Base-by-base conservation (phyloP, 1,140 invertebrate genomes). In the Brachionus sp. region DNA sequence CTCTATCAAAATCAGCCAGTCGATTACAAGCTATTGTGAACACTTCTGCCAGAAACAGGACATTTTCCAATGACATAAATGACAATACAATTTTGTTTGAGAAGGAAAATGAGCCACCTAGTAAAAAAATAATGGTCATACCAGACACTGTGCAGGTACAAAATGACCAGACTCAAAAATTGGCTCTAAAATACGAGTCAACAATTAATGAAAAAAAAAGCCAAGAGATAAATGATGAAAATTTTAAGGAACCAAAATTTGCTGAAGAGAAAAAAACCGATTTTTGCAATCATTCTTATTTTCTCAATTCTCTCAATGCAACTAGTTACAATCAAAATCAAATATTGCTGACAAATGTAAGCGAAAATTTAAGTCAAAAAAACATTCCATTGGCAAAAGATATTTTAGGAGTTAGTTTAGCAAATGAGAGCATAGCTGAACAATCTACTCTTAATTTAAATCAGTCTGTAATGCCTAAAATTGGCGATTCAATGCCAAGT, bases 1-100 rank as follows among this genome's bases (percentile, higher is more conserved):
- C 50, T 37, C 33, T 80, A 25, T 80, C 77, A 5, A 80, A 80
- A 66, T 80, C 77, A 5, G 19, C 77, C 4, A 80, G 33, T 80
- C 10, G 77, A 62, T 7, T 80, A 9, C 35, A 80, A 37, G 66
- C 66, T 12, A 62, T 80, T 19, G 50, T 66, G 1, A 42, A 62
- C 9, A 62, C 10, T 25, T 19, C 19, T 46, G 10, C 25, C 7
- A 16, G 39, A 75, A 46, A 16, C 6, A 33, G 19, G 39, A 23
- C 37, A 39, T 73, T 19, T 39, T 46, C 44, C 9, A 33, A 66
- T 23, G 35, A 35, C 42, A 23, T 39, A 13, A 66, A 57, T 29
- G 25, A 78, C 13, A 35, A 64, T 62, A 62, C 77, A 10, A 39
- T 80, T 62, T 10, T 42, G 9, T 57, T 37, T 35, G 66, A 70